phyloP scores from a whole-genome alignment of 2,888 invertebrate species.

The Metopia argyrocephala region DNA sequence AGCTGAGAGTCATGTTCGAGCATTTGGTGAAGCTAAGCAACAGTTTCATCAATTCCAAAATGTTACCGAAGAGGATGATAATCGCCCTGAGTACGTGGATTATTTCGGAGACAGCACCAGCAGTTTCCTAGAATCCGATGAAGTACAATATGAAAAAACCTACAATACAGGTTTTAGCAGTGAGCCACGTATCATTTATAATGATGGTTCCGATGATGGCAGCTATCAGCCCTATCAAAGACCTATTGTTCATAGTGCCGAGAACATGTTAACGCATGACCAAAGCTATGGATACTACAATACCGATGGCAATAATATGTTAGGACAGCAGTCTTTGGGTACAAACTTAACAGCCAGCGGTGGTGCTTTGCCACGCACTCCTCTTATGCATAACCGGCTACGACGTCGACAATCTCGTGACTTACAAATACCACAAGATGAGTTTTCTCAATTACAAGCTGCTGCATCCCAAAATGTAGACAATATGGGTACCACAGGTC shows the following conservation, averaged over 20 bases:
- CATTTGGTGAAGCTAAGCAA: conserved; percentile 77
- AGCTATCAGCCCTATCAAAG: conserved; percentile 67
- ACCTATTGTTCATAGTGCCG: conserved; percentile 73
- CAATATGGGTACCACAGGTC: conserved; percentile 37
- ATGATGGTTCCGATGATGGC: conserved; percentile 73
- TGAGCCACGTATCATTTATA: conserved; percentile 76
- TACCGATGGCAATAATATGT: conserved; percentile 66
- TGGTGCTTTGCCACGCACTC: conserved; percentile 73
- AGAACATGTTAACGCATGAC: conserved; percentile 69
- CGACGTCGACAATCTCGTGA: conserved; percentile 73
- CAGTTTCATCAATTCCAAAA: conserved; percentile 74
- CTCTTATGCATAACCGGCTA: conserved; percentile 73
- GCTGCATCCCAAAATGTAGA: conserved; percentile 57
- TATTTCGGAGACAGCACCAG: conserved; percentile 74
- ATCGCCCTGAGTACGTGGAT: conserved; percentile 72
- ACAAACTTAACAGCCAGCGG: conserved; percentile 56
- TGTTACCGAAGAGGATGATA: conserved; percentile 74
- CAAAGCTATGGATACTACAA: conserved; percentile 66
- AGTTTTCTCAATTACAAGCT: conserved; percentile 64
- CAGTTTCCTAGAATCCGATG: conserved; percentile 75
- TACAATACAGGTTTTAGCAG: conserved; percentile 75
- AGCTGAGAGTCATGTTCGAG: conserved; percentile 68
- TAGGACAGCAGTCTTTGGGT: conserved; percentile 52
- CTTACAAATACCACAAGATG: conserved; percentile 72
- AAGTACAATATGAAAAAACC: conserved; percentile 75